A percentile compares a stretch with the other conserved stretches of the same genome.
These are phyloP conservation scores for Harpagifer antarcticus DNA, from an alignment of 2,797 vertebrate genomes.

Conservation along the genomic window DNA sequence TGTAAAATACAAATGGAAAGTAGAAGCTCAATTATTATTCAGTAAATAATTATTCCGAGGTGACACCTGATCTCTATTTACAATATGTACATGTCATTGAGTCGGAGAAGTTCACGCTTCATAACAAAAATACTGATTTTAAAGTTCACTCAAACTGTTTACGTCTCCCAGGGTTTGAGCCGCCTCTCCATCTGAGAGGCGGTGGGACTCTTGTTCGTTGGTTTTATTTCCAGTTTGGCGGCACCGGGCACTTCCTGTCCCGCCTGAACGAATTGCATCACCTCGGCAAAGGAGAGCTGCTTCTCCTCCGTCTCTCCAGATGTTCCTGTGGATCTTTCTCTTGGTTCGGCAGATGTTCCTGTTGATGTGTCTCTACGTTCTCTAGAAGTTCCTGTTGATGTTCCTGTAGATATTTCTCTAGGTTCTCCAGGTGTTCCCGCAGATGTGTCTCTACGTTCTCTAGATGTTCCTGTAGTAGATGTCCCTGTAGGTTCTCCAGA, in stretches of 20 bases:
- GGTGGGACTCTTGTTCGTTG: constrained; percentile 79
- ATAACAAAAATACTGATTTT: neutral
- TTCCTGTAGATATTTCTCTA: neutral
- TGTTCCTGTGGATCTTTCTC: neutral
- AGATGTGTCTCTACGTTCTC: too few relatives aligned
- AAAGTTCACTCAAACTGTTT: neutral
- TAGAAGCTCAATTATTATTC: neutral
- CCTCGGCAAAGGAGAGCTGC: constrained; percentile 81
- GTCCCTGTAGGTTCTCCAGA: too few relatives aligned
- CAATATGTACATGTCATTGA: neutral
- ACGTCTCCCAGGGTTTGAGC: constrained; percentile 83
- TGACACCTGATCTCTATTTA: too few relatives aligned
- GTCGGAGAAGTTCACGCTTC: neutral
- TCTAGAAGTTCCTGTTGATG: too few relatives aligned
- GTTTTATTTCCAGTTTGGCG: constrained; percentile 72
- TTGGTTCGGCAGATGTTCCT: too few relatives aligned
- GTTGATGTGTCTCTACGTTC: too few relatives aligned
- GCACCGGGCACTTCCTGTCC: constrained; percentile 83
- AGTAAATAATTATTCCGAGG: neutral
- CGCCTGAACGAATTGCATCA: constrained; percentile 82
- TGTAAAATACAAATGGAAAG: neutral
- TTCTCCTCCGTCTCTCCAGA: constrained; percentile 6
- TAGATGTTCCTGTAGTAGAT: too few relatives aligned
- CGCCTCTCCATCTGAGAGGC: constrained; percentile 78
- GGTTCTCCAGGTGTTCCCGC: neutral